Base-by-base conservation (phyloP, 1,140 invertebrate genomes). In the Tetramorium alpestre region DNA sequence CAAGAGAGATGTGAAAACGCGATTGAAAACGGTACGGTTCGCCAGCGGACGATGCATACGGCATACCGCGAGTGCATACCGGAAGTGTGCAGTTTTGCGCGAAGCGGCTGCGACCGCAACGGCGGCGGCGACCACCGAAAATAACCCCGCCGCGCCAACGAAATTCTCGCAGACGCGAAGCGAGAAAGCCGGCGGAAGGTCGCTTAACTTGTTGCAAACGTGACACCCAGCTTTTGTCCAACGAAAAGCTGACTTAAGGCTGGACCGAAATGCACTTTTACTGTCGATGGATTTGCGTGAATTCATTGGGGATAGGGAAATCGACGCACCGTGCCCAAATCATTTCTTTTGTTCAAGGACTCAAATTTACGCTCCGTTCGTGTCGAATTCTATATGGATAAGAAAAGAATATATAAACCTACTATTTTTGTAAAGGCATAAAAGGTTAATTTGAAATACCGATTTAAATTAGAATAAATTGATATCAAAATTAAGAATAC, bases 1-100 rank as follows among this genome's bases (percentile, higher is more conserved):
- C 18, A 25, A 54, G 28, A 54, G 28, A 92, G 87, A 92, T 75
- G 72, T 67, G 88, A 90, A 90, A 89, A 85, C 69, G 64, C n/a
- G 89, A 90, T 90, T 84, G 69, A 88, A 86, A 65, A 72, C n/a
- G 41, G 60, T 18, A 38, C 49, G 67, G 33, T 54, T n/a, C 33
- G 16, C 8, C 25, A 10, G 41, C 41, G 77, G 41, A 47, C 47
- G 51, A 3, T 51, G 44, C 13, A 70, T 62, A 62, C 58, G n/a
- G 65, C 51, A 47, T 51, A 51, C 49, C 28, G 65, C 51, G 56
- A 25, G 38, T 51, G 80, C 80, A 60, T 84, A 84, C 80, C 80
- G 80, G 80, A 84, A 84, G 69, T 62, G 69, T 62, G 54, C 80
- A 38, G 33, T 84, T 84, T 84, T 72, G 44, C 69, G 80, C 69